Evolutionary conservation across 2,888 invertebrate genomes (phyloP), one percentile per base, ranked within the genome.

Genomic region (Coelogynopora nodosa): DNA sequence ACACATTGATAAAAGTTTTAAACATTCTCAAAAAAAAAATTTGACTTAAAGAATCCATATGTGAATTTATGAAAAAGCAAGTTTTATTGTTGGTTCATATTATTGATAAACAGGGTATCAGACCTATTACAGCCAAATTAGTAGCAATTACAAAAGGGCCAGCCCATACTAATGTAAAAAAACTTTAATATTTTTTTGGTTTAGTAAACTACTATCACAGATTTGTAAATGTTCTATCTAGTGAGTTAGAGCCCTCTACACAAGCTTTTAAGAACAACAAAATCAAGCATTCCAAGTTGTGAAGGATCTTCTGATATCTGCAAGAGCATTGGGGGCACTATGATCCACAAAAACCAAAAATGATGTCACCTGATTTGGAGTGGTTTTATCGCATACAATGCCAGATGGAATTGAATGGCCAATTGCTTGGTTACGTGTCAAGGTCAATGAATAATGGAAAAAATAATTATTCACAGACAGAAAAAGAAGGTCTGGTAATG

Each of bases 201-300:
- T 26, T 85, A 23, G 28, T 85, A 13, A 85, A 85, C 29, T 85
- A 85, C 31, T 85, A 85, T 30, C 82, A 82, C 82, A 82, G 31
- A 82, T 27, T 82, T 82, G 31, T 82, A 82, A 30, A 30, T 10
- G 28, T 27, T 23, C 2, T 82, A 29, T 30, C 82, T 23, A 82
- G 30, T 31, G 5, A 82, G 28, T 82, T 82, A 82, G 82, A 82
- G 28, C 82, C 82, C 31, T 82, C n/a, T 82, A 31, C 31, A 82
- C 28, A 29, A 30, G 28, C 82, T 82, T 82, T 31, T 82, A 30
- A 82, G 82, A 31, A 29, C 28, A 31, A 10, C 82, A 82, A 30
- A 31, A 82, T 5, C 82, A 82, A 30, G 82, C 82, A 30, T 82
- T 82, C 82, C 30, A 82, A 31, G 28, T 18, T 5, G 82, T 82